Base-by-base conservation (phyloP, 2,797 vertebrate species). In the Cirrhinus mrigala region DNA sequence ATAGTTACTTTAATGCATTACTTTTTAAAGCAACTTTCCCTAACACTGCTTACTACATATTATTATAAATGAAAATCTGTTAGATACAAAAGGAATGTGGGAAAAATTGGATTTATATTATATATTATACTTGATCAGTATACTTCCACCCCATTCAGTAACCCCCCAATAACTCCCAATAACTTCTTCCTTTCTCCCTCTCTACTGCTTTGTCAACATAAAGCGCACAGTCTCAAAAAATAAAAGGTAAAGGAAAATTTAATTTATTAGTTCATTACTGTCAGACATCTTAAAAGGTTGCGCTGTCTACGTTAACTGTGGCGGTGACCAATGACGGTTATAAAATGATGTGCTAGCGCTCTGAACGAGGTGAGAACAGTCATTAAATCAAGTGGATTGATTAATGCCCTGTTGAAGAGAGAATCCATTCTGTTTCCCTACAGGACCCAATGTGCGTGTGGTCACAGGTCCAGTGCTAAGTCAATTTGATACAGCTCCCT, bases 401-500 rank as follows among this genome's bases (percentile, higher is more conserved):
- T 58, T 58, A 69, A 68, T 83, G 22, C 11, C 33, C 46, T 37
- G 29, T 22, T 70, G 64, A 29, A 76, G 56, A 52, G n/a, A 69
- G 40, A 69, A 79, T 79, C 14, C 15, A 70, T 44, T 70, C 50
- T 58, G 52, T 46, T 60, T 46, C 52, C 33, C 18, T 50, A 79
- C 27, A 46, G 22, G 40, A 37, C 50, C 24, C 14, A 22, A 60
- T 5, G 8, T 74, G 54, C 22, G 10, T 81, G 50, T 22, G 60
- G 60, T 22, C 44, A 79, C 46, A 68, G 4, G 74, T 78, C 74
- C 74, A 69, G 14, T 64, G 73, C 14, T 77, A 7, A 1, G 83
- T 79, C 37, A 64, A 84, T 73, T 82, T 86, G 86, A 86, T 60
- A 88, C 76, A 87, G n/a, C 86, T 48, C 91, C 91, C 90, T 87